These are phyloP conservation scores for Seriola rivoliana DNA, from an alignment of 2,113 vertebrate genomes.

Conservation along the genomic window DNA sequence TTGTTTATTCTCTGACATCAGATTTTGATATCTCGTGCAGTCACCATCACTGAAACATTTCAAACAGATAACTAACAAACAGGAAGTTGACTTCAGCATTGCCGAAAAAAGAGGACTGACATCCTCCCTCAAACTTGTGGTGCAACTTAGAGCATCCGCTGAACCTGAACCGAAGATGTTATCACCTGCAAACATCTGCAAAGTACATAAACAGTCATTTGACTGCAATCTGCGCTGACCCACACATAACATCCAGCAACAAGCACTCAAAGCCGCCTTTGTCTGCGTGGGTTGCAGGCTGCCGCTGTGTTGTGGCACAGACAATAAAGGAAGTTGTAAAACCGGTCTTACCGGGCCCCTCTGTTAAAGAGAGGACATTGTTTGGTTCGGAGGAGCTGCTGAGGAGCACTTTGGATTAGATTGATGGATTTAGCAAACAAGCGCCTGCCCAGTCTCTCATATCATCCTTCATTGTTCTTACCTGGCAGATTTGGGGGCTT, in stretches of 20 bases:
- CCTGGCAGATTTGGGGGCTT: slow-evolving; percentile 19
- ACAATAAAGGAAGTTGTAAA: slow-evolving; percentile 76
- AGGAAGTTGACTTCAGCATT: slow-evolving; percentile 9
- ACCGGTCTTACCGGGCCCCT: slow-evolving; percentile 80
- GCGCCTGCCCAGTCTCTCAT: slow-evolving; percentile 43
- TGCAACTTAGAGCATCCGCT: slow-evolving; percentile 31
- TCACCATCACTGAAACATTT: neutral
- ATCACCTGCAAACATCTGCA: slow-evolving; percentile 73
- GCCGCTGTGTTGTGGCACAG: slow-evolving; percentile 66
- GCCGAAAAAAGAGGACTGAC: neutral
- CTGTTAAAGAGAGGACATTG: slow-evolving; percentile 74
- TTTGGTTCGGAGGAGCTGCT: slow-evolving; percentile 69
- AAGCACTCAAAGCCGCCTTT: slow-evolving; percentile 79
- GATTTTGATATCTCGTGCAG: neutral
- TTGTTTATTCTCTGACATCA: neutral
- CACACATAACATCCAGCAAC: slow-evolving; percentile 28
- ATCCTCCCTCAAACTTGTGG: slow-evolving; percentile 31
- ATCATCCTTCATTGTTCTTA: slow-evolving; percentile 44
- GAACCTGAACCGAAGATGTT: slow-evolving; percentile 49
- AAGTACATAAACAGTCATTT: slow-evolving; percentile 68
- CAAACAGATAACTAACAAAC: neutral
- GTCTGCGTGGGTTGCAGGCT: slow-evolving; percentile 62
- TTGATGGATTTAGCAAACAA: slow-evolving; percentile 62
- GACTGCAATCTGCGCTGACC: slow-evolving; percentile 50
- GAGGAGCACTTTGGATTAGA: slow-evolving; percentile 59